Percentiles rank a stretch among this genome's conserved stretches.
Evolutionary conservation across 2,888 invertebrate genomes (phyloP).

Genomic region (Coecobrya sp.): DNA sequence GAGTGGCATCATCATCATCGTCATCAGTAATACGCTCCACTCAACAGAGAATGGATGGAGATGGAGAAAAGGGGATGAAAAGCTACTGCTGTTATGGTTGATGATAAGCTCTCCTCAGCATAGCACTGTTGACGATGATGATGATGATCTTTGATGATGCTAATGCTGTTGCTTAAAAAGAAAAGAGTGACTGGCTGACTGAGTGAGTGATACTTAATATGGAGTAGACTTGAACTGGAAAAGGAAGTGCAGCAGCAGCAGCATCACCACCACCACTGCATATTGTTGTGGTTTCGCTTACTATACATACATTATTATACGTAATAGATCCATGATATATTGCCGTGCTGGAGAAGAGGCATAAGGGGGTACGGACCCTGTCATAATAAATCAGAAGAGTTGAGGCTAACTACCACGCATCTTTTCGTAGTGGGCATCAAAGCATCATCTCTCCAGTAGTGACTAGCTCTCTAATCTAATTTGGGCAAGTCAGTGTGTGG

Average conservation of each 20-base stretch:
- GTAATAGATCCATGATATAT: conserved; percentile 74
- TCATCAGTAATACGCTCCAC: conserved; percentile 59
- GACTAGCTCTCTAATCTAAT: conserved; percentile 86
- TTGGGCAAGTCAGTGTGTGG: conserved; percentile 87
- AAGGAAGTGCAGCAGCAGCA: conserved; percentile 67
- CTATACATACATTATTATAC: conserved; percentile 40
- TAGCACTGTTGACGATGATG: conserved; percentile 27
- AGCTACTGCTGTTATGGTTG: conserved; percentile 79
- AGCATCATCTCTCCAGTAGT: conserved; percentile 83
- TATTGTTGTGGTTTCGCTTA: conserved; percentile 47
- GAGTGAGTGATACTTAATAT: conserved; percentile 67
- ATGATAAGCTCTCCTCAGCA: conserved; percentile 71
- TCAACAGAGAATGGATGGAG: conserved; percentile 60
- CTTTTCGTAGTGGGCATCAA: conserved; percentile 60
- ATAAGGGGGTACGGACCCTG: conserved; percentile 86
- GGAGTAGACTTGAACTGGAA: conserved; percentile 39
- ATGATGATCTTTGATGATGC: conserved; percentile 69
- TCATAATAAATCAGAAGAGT: conserved; percentile 86
- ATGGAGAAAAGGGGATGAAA: conserved; percentile 75
- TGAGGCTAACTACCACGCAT: conserved; percentile 75
- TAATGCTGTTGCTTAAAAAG: conserved; percentile 53
- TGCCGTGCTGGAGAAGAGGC: conserved; percentile 74
- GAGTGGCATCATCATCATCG: conserved; percentile 67
- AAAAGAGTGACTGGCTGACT: conserved; percentile 39
- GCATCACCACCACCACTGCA: conserved; percentile 27